Base-by-base conservation (phyloP, 2,797 vertebrate species). In the Myoxocephalus aenaeus region DNA sequence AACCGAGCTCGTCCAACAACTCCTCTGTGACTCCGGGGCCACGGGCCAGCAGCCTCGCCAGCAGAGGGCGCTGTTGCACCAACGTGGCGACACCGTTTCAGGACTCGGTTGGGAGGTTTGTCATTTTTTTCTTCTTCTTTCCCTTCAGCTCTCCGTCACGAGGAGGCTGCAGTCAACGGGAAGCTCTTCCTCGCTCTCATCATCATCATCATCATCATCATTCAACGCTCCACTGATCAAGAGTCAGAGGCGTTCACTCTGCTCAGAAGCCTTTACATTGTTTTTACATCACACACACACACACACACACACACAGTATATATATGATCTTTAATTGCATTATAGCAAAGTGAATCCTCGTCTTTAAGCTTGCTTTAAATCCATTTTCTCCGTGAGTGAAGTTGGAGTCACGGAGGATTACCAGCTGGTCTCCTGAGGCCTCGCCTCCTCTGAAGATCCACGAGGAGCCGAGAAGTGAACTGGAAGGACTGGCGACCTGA, bases 51-150 rank as follows among this genome's bases (percentile, higher is more conserved):
- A 17, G 46, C 46, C 10, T n/a, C 9, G 3, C 25, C 93, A 92
- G 88, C 87, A 94, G 92, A 84, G 80, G 91, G 92, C 83, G 85
- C 40, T 87, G 83, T 87, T 87, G 90, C 73, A 69, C 79, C 73
- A 87, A 77, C 0, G 22, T 1, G 15, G 17, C 13, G 40, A 18
- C 38, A 54, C n/a, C 38, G 76, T 70, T 62, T 77, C 72, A 51
- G 46, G 25, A 77, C 56, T 77, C 22, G 7, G 34, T 54, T 63
- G 22, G 14, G 13, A 58, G 65, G 61, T 67, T 72, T 84, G 70
- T 67, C 64, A 15, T 69, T 63, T 57, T 69, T 63, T 42, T 32
- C 40, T 1, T 22, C 5, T 53, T 53, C 32, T 34, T 25, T 9
- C 32, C 27, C 5, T 40, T 70, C 59, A 46, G 20, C 17, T 63